Evolutionary conservation across 2,113 vertebrate genomes (phyloP), one percentile per base, ranked within the genome.

Genomic region (Thalassarche chlororhynchos): DNA sequence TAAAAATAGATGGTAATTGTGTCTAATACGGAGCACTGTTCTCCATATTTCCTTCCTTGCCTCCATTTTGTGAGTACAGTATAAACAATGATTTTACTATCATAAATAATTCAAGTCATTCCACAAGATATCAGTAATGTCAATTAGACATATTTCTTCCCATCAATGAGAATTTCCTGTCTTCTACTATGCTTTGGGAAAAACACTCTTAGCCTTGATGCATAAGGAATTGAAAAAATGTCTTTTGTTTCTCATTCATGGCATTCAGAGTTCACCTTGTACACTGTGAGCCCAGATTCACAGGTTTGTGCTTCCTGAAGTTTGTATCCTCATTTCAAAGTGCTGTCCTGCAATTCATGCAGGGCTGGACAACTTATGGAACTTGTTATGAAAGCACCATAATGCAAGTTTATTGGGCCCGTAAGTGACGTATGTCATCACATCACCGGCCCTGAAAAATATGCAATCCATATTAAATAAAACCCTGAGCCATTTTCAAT

Each of bases 61-160:
- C 62, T 91, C 81, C 79, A 80, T 93, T 77, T 96, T 93, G 65
- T 79, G 58, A 87, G 17, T 46, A 66, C 40, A 80, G 29, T 31
- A 70, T 90, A 96, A 93, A 97, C 96, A 97, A 92, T 62, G 58
- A 91, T 91, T 91, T 93, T 88, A 61, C 29, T n/a, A 92, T 83
- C 71, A 70, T 88, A 97, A 97, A 96, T 95, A 94, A 90, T 95
- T 90, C 28, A 40, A 89, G 52, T 52, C 40, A 54, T 79, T 90
- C 81, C 66, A 80, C 19, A 24, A 94, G 85, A 58, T 90, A 95
- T 42, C 90, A 90, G 87, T 20, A 61, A 94, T 49, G 62, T 58
- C 92, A 94, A 90, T 92, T 74, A 80, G 36, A 90, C 19, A 5
- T 40, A 68, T 83, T 90, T 77, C 62, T 94, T 95, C 78, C 75